These are phyloP conservation scores for Catamblyrhynchus diadema DNA, from an alignment of 2,797 vertebrate genomes.

Conservation along the genomic window DNA sequence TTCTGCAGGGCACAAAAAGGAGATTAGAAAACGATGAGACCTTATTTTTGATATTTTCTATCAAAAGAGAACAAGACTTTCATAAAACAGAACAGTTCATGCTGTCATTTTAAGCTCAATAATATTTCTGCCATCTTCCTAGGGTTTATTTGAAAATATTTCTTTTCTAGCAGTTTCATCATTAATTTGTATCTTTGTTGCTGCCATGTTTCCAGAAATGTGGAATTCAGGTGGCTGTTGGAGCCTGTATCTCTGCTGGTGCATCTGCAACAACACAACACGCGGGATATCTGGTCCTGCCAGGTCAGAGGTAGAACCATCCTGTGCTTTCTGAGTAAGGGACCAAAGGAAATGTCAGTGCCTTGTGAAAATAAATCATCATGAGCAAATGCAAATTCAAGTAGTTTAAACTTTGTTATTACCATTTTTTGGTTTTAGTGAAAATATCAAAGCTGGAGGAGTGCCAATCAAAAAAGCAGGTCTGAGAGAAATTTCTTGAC, in stretches of 20 bases:
- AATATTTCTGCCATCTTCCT: background rate
- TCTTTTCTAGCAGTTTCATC: background rate
- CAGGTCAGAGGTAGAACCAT: background rate
- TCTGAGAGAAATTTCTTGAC: background rate
- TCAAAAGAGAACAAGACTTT: background rate
- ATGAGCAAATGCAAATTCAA: background rate
- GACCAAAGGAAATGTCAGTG: background rate
- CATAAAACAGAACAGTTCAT: background rate
- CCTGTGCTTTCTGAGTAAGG: background rate
- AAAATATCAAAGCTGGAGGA: background rate
- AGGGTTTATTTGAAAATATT: background rate
- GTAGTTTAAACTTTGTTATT: background rate
- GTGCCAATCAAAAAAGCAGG: background rate
- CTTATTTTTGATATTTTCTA: background rate
- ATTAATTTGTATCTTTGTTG: background rate
- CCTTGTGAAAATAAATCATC: background rate
- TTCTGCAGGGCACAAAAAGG: background rate
- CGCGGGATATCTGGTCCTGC: rapidly evolving
- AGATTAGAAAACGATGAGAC: background rate
- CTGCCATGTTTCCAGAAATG: background rate
- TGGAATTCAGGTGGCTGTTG: background rate
- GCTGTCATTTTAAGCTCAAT: background rate
- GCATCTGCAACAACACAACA: rapidly evolving
- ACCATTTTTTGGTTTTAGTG: background rate
- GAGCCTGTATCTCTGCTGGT: background rate